phyloP scores from a whole-genome alignment of 30 jellyfish, hydroid and myxozoan genomes.

The Cassiopea andromeda region DNA sequence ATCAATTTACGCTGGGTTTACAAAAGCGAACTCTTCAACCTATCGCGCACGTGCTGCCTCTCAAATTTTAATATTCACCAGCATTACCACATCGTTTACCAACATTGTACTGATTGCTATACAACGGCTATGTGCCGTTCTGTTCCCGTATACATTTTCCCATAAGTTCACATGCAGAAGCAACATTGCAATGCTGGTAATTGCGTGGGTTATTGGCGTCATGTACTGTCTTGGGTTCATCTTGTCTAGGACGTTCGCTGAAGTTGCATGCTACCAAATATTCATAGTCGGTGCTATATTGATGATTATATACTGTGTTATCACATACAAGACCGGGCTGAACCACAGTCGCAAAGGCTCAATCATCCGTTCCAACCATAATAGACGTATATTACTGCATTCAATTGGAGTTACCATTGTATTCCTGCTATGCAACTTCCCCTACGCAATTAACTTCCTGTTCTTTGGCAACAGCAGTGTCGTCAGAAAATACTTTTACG shows the following conservation, averaged over 20 bases:
- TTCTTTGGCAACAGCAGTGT: constrained; percentile 4
- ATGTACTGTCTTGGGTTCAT: constrained; percentile 12
- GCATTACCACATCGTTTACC: constrained; percentile 8
- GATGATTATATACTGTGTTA: constrained; percentile 9
- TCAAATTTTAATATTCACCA: constrained; percentile 1
- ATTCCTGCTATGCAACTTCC: constrained; percentile 25
- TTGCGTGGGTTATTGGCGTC: constrained; percentile 20
- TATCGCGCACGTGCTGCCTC: background rate
- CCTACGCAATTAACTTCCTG: constrained; percentile 36
- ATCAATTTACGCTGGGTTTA: constrained; percentile 8
- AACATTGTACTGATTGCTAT: constrained; percentile 27
- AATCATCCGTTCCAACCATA: background rate
- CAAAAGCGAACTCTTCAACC: background rate
- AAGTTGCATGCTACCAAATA: constrained; percentile 26
- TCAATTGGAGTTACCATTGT: constrained; percentile 26
- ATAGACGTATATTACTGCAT: constrained; percentile 7
- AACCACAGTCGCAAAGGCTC: background rate
- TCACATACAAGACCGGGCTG: constrained; percentile 9
- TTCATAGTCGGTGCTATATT: constrained; percentile 27
- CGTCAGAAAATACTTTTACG: constrained; percentile 26
- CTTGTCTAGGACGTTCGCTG: background rate
- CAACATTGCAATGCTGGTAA: background rate
- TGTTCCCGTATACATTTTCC: constrained; percentile 13
- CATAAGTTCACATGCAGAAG: background rate
- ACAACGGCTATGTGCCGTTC: constrained; percentile 33